Base-by-base conservation (phyloP, 2,113 vertebrate genomes). In the Lucifuga dentata region DNA sequence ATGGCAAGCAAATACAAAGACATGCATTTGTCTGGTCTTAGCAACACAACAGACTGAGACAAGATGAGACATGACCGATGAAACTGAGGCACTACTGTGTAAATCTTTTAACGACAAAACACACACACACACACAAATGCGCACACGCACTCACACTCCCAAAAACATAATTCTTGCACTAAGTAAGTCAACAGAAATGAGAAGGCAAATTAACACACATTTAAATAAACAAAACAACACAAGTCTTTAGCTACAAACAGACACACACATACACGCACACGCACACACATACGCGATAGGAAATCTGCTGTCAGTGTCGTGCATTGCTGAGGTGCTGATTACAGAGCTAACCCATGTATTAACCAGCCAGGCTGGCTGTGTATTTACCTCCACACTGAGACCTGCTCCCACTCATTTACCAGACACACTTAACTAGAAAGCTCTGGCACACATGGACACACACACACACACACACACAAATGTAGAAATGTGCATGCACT, bases 31-130 rank as follows among this genome's bases (percentile, higher is more conserved):
- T 74, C 23, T 76, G 23, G 44, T 76, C 65, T 76, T 23, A 20
- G 55, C 50, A 56, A 63, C 52, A 61, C 19, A 36, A 32, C 39
- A 68, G 76, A 66, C 63, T 21, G 26, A 26, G 68, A 78, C 89
- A 86, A 81, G 89, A 83, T 66, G 2, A 35, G 82, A 84, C 89
- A 58, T 46, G 81, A 83, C 58, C 4, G 16, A 73, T 73, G 23
- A 35, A 56, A 77, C 68, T 76, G 79, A 87, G 73, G 81, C 66
- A 60, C 63, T 35, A 63, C 70, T 68, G 65, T 81, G 81, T 88
- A 88, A 88, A 81, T 87, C 81, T 86, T 58, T 86, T 83, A 89
- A 69, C 80, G 70, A 57, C 55, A 74, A 73, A 70, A 73, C 64
- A 80, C 76, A 88, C 50, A 17, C 32, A 35, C 29, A 53, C 26